These are phyloP conservation scores for Aphidius colemani DNA, from an alignment of 2,888 invertebrate species.

Conservation along the genomic window DNA sequence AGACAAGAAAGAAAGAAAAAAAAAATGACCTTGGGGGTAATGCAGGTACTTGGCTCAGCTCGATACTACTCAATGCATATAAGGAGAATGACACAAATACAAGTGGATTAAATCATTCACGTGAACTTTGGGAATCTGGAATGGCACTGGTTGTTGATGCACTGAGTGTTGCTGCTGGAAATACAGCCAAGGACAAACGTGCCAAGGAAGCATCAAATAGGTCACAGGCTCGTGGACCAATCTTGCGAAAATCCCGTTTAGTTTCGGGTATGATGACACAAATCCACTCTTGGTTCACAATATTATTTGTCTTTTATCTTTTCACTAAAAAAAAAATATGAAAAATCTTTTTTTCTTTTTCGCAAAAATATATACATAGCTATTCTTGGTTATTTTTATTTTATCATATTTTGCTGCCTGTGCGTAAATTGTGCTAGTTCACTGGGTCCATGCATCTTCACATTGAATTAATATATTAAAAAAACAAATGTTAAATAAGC, in stretches of 20 bases:
- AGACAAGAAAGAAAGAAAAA: slow-evolving; percentile 16
- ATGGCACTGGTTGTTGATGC: slow-evolving; percentile 64
- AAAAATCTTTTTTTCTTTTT: neutral
- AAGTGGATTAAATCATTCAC: slow-evolving; percentile 37
- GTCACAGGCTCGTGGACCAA: slow-evolving; percentile 53
- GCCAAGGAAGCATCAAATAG: slow-evolving; percentile 79
- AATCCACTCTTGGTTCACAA: neutral
- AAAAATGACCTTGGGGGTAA: slow-evolving; percentile 34
- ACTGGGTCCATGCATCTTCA: too few species aligned
- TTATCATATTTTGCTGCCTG: slow-evolving; percentile 2
- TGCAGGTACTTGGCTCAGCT: slow-evolving; percentile 52
- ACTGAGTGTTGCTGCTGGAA: slow-evolving; percentile 82
- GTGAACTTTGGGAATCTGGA: slow-evolving; percentile 60
- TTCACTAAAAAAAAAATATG: neutral
- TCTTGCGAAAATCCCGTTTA: slow-evolving; percentile 45
- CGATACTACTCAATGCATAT: slow-evolving; percentile 49
- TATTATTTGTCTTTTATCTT: slow-evolving; percentile 2
- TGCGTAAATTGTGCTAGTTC: too few species aligned
- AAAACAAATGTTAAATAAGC: too few species aligned
- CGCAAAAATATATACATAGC: too few species aligned
- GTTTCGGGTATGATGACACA: slow-evolving; percentile 41
- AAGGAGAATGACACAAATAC: slow-evolving; percentile 49
- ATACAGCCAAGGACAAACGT: slow-evolving; percentile 87
- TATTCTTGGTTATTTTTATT: neutral
- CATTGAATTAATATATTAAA: too few species aligned